These are phyloP conservation scores for Nasonia oneida DNA, from an alignment of 2,888 invertebrate species.

Conservation along the genomic window DNA sequence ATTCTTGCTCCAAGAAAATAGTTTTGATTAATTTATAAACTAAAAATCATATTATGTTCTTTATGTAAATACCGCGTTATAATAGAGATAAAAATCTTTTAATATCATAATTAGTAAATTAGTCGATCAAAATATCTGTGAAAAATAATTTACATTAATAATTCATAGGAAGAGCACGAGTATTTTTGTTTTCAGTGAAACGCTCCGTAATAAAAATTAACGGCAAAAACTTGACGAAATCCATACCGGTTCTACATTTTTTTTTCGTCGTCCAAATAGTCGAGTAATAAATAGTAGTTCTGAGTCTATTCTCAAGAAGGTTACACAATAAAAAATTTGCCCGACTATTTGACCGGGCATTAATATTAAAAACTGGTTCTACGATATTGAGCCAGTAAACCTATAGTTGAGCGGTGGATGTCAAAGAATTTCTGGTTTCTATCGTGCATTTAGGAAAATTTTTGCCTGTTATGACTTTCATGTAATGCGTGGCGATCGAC, in stretches of 20 bases:
- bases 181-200: not conserved
- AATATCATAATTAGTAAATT: too few species aligned
- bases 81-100: too few species aligned
- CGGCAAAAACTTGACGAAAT: slow-evolving; percentile 13
- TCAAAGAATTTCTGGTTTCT: not conserved
- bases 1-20: not conserved
- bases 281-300: not conserved
- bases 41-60: too few species aligned
- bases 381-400: not conserved
- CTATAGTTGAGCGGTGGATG: not conserved
- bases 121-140: too few species aligned
- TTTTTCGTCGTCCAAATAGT: not conserved
- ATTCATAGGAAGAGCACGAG: not conserved
- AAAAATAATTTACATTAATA: not conserved
- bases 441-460: not conserved
- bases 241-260: not conserved
- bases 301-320: not conserved
- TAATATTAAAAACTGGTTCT: not conserved
- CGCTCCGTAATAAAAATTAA: not conserved
- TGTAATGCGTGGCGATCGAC: not conserved
- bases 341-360: not conserved
- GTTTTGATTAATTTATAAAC: not conserved
- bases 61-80: too few species aligned
- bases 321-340: not conserved
- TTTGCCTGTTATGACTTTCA: not conserved